Evolutionary conservation across 2,797 vertebrate species (phyloP), one percentile per base, ranked within the genome.

Genomic region (Orestias chungarensis): DNA sequence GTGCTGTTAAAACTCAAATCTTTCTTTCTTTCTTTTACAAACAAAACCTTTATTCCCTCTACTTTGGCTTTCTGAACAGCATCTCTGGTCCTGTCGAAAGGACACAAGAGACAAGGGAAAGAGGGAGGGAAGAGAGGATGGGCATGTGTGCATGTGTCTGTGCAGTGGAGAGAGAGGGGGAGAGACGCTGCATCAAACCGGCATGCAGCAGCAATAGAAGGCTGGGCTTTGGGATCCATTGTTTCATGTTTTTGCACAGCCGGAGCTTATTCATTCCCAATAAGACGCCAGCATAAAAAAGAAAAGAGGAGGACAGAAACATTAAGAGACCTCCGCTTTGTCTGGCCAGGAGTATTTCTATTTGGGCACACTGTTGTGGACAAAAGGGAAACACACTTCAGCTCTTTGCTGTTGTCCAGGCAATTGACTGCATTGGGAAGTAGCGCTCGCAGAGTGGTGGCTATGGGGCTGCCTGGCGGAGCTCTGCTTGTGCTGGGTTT

Each of bases 181-280:
- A 72, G 77, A 78, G 87, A 81, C 59, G 87, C 88, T 91, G 93
- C 91, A 92, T 93, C 89, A 90, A 88, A 76, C 84, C 86, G 74
- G 73, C 75, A 74, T 72, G 78, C 52, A 83, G 86, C 78, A 86
- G 87, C 83, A 89, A 87, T 86, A 84, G 85, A 84, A 81, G 90
- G 87, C 88, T 71, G 81, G 82, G 91, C 91, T 85, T 59, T 87
- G 86, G 80, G 87, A 88, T 94, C 95, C 96, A 97, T 99, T 99
- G 97, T 98, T 98, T 95, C 94, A 90, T n/a, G 86, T 86, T 84
- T 91, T 20, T 92, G 93, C 89, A 89, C 88, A 88, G 79, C 75
- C 78, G 84, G 78, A 90, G 66, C 79, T 78, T 43, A 64, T 87
- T 88, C 87, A 88, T 86, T 73, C 76, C 92, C 54, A 85, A 89